Evolutionary conservation across 2,113 vertebrate genomes (phyloP).

Genomic region (Sciurus niger): DNA sequence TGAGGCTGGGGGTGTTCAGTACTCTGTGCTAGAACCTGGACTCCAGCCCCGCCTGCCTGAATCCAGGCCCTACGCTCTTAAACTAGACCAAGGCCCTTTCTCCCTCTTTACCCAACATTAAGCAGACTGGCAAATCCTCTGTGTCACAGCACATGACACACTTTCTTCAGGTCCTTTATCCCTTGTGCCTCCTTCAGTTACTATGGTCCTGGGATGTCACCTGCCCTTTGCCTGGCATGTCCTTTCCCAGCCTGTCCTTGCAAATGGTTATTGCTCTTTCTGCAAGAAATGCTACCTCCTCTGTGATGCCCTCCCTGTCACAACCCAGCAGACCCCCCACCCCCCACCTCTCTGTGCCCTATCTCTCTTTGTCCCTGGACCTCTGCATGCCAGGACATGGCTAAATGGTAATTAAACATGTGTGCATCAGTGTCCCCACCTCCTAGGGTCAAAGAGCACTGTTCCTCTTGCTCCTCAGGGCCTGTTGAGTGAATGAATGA

Average conservation of each 20-base stretch:
- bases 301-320: background rate
- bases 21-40: background rate
- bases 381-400: background rate
- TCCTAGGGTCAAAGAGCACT: background rate
- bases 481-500: background rate
- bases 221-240: background rate
- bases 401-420: too few species aligned
- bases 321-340: background rate
- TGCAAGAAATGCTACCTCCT: constrained; percentile 3
- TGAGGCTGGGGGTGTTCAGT: background rate
- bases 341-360: background rate
- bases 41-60: background rate
- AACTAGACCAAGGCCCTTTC: background rate
- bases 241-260: background rate
- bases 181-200: background rate
- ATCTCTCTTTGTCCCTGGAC: background rate
- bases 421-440: background rate
- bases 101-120: background rate
- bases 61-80: background rate
- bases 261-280: background rate
- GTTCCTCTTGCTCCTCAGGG: background rate
- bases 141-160: rapidly evolving
- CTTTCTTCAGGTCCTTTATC: background rate
- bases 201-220: background rate
- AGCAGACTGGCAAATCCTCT: background rate